Evolutionary conservation across 2,797 vertebrate species (phyloP).

Genomic region (Sphaeramia orbicularis): DNA sequence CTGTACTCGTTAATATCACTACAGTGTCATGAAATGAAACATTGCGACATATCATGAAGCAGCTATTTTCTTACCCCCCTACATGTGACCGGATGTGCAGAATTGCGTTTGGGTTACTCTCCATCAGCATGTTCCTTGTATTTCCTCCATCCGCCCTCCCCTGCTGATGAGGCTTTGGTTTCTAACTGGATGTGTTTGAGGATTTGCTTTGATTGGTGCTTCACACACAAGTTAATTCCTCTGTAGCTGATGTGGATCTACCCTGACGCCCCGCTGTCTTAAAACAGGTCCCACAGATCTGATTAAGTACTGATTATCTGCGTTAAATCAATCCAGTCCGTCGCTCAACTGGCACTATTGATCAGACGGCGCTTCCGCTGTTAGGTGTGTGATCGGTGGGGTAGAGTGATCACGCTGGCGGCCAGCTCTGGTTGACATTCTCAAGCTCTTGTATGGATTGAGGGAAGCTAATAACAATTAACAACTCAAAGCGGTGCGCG

Average conservation of each 20-base stretch:
- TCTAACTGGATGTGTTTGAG: background rate
- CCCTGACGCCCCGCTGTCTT: constrained; percentile 38
- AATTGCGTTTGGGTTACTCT: background rate
- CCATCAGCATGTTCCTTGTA: background rate
- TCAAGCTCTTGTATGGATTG: constrained; percentile 24
- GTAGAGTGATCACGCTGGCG: constrained; percentile 22
- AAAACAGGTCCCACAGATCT: constrained; percentile 32
- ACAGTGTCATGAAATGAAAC: no score
- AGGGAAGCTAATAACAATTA: constrained; percentile 1
- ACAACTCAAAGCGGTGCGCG: background rate
- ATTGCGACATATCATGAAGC: no score
- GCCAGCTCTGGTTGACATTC: constrained; percentile 18
- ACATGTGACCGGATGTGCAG: constrained; percentile 6
- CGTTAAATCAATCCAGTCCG: constrained; percentile 48
- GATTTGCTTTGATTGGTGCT: constrained; percentile 14
- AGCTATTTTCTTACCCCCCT: no score
- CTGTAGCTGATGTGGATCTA: constrained; percentile 7
- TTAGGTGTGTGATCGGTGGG: constrained; percentile 7
- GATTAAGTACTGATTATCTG: constrained; percentile 51
- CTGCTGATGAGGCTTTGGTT: constrained; percentile 11
- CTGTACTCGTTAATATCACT: no score
- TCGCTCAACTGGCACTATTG: constrained; percentile 44
- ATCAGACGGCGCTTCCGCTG: constrained; percentile 36
- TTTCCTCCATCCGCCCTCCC: background rate
- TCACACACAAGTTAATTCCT: constrained; percentile 35